Conservation (phyloP, 2,797 vertebrate genomes). For the Gallinago stenura region DNA sequence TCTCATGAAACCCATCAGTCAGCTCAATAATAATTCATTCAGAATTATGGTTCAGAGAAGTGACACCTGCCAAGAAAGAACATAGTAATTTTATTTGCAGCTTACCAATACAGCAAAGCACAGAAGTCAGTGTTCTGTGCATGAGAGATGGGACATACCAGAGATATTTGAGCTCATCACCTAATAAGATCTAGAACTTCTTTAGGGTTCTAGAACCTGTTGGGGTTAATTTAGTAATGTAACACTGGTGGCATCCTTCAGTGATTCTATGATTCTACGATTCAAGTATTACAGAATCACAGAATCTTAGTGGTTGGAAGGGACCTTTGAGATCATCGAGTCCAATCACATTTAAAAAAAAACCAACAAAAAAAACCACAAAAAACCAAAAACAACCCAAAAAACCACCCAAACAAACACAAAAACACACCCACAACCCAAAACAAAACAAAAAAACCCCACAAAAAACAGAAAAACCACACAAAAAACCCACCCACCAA, state of each 20-base stretch:
- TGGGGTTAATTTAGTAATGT: background rate
- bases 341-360: too few relatives aligned
- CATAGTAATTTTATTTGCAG: background rate
- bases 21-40: background rate
- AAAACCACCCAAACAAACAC: too few relatives aligned
- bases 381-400: too few relatives aligned
- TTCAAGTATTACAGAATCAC: too few relatives aligned
- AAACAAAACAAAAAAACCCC: too few relatives aligned
- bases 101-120: background rate
- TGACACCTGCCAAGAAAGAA: background rate
- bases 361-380: too few relatives aligned
- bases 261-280: too few relatives aligned
- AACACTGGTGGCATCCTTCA: background rate
- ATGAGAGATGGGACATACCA: background rate
- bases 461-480: too few relatives aligned
- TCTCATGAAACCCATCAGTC: background rate
- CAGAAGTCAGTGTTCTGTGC: background rate
- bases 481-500: too few relatives aligned
- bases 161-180: background rate
- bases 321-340: too few relatives aligned
- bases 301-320: too few relatives aligned
- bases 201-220: background rate
- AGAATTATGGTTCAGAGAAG: background rate
- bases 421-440: too few relatives aligned
- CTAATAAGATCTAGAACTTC: background rate